Conservation (phyloP, 2,113 vertebrate genomes). For the Ptyas mucosa region DNA sequence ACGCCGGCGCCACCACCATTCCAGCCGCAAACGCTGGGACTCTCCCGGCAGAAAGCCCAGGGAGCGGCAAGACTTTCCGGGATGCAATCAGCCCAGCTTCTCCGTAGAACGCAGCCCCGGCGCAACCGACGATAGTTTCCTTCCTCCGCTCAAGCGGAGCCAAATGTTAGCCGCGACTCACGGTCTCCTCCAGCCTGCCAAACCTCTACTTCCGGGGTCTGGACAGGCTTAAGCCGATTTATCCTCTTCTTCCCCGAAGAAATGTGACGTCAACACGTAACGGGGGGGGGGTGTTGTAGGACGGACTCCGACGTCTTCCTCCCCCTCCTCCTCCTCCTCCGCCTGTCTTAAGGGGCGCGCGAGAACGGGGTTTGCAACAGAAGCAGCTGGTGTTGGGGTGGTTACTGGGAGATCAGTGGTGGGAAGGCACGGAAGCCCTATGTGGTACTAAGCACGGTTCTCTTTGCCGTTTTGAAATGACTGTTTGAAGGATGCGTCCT, state of each 20-base stretch:
- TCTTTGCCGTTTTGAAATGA: background rate
- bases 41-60: constrained; percentile 49
- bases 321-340: constrained; percentile 9
- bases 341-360: background rate
- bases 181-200: constrained; percentile 25
- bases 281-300: background rate
- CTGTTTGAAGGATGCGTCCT: too few relatives aligned
- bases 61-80: background rate
- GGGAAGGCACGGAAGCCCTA: background rate
- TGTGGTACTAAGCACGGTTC: background rate
- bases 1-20: constrained; percentile 82
- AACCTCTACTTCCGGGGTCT: constrained; percentile 60
- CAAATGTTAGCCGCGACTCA: background rate
- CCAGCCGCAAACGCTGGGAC: constrained; percentile 72
- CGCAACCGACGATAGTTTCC: background rate
- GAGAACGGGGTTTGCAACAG: background rate
- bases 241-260: background rate
- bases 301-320: constrained; percentile 19
- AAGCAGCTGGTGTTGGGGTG: background rate
- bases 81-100: constrained; percentile 34
- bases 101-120: background rate
- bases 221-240: constrained; percentile 34
- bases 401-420: too few relatives aligned
- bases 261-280: constrained; percentile 31
- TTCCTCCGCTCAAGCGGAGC: background rate